Percentiles rank a stretch among this genome's conserved stretches.
phyloP scores from a whole-genome alignment of 2,888 invertebrate genomes.

The Myathropa florea region DNA sequence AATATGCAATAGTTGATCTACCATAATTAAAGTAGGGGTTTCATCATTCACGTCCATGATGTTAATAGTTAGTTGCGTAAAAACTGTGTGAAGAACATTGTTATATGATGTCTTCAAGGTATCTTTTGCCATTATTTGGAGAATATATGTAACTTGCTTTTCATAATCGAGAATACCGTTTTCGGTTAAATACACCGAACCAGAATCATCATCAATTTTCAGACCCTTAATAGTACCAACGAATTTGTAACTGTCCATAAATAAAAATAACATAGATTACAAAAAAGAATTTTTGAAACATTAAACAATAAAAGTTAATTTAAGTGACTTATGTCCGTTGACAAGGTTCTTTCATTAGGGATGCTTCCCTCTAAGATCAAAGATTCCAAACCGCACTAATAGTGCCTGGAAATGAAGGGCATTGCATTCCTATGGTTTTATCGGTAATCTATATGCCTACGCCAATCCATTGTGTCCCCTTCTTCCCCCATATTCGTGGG shows the following conservation, averaged over 20 bases:
- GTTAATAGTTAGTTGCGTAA: conserved; percentile 83
- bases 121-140: conserved; percentile 82
- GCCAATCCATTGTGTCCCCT: no score
- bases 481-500: no score
- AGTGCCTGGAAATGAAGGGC: no score
- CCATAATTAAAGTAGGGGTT: conserved; percentile 84
- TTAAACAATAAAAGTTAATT: no score
- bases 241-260: conserved; percentile 81
- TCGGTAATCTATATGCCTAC: no score
- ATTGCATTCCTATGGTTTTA: no score
- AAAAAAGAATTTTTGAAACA: no score
- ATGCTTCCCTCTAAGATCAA: no score
- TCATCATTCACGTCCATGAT: conserved; percentile 88
- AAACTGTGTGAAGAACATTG: conserved; percentile 74
- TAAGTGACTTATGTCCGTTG: no score
- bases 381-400: no score
- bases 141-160: conserved; percentile 82
- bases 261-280: no score
- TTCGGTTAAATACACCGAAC: conserved; percentile 82
- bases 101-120: conserved; percentile 77
- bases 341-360: no score
- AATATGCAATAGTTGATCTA: conserved; percentile 74
- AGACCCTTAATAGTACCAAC: conserved; percentile 81
- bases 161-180: conserved; percentile 85
- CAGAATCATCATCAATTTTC: conserved; percentile 82